Evolutionary conservation across 2,888 invertebrate species (phyloP).

Genomic region (Papilio elwesi): DNA sequence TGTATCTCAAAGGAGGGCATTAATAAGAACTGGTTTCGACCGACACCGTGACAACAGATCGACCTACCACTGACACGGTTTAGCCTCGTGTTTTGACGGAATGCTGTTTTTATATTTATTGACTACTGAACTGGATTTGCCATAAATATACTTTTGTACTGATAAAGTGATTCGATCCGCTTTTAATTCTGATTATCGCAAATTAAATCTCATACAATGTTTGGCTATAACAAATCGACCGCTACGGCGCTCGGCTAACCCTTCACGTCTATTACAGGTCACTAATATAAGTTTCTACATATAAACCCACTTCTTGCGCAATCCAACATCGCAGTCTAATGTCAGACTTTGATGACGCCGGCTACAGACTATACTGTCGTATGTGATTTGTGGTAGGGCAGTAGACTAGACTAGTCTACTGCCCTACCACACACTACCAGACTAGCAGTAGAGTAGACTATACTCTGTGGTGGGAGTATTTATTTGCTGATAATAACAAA

Average conservation of each 20-base stretch:
- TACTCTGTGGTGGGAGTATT: no score
- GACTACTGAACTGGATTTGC: background rate
- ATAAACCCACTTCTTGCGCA: background rate
- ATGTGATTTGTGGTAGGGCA: no score
- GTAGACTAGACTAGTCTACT: no score
- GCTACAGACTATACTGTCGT: no score
- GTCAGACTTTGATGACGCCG: background rate
- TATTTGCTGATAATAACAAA: no score
- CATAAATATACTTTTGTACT: background rate
- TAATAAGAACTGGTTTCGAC: background rate
- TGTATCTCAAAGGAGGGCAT: background rate
- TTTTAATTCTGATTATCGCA: background rate
- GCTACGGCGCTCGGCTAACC: no score
- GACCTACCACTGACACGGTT: background rate
- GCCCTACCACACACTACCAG: no score
- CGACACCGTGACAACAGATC: constrained; percentile 1
- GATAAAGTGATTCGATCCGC: background rate
- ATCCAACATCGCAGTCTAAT: background rate
- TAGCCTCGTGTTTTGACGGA: background rate
- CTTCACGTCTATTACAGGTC: no score
- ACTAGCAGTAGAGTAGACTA: no score
- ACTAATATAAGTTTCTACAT: background rate
- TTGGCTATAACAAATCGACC: no score
- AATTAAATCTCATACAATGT: background rate
- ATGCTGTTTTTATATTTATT: background rate